phyloP scores from a whole-genome alignment of 64 coral and sea anemone species.

The Astreopora myriophthalma region DNA sequence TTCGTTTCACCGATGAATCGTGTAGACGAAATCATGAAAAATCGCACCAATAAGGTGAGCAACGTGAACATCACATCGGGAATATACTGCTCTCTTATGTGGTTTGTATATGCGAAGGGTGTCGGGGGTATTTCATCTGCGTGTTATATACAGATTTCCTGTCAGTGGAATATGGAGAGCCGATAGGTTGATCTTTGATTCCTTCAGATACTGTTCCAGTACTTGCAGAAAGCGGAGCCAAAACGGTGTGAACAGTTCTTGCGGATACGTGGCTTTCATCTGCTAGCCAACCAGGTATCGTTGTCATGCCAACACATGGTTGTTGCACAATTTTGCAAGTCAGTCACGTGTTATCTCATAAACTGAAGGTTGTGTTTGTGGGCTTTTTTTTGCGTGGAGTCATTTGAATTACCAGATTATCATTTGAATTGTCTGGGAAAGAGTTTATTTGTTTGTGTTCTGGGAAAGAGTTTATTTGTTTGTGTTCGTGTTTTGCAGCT shows the following conservation, averaged over 20 bases:
- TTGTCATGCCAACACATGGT: neutral
- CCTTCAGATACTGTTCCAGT: slow-evolving; percentile 87
- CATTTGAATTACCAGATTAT: too few relatives aligned
- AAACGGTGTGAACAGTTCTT: slow-evolving; percentile 75
- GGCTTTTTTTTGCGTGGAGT: too few relatives aligned
- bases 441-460: neutral
- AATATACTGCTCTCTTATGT: too few relatives aligned
- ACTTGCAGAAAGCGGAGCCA: slow-evolving; percentile 82
- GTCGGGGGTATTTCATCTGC: too few relatives aligned
- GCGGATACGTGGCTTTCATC: slow-evolving; percentile 85
- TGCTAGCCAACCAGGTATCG: slow-evolving; percentile 94
- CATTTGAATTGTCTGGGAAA: too few relatives aligned
- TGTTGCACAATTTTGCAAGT: too few relatives aligned
- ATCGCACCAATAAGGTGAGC: too few relatives aligned
- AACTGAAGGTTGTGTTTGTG: neutral
- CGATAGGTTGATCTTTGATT: neutral
- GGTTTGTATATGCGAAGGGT: too few relatives aligned
- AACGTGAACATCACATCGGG: too few relatives aligned
- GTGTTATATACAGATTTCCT: neutral
- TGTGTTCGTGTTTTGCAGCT: slow-evolving; percentile 43
- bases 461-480: neutral
- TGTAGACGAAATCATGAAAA: too few relatives aligned
- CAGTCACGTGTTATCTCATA: neutral
- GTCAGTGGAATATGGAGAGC: neutral
- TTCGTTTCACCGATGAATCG: too few relatives aligned